Conservation (phyloP, 2,113 vertebrate genomes). For the Mormyrus iriodes region DNA sequence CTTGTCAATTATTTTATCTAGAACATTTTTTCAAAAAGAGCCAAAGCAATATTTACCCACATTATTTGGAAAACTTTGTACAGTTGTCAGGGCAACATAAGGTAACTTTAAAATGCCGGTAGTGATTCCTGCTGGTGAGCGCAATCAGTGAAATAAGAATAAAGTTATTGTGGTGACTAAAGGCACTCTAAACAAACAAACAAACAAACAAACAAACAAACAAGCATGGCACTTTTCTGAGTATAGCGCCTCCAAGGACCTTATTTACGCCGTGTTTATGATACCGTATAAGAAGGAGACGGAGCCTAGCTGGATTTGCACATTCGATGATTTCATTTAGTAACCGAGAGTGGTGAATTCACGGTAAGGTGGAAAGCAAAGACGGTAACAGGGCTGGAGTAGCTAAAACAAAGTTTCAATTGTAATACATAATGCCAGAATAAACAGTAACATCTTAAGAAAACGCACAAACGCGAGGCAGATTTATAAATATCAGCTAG, state of each 20-base stretch:
- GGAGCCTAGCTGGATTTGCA: neutral
- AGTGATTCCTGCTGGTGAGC: neutral
- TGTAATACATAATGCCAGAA: neutral
- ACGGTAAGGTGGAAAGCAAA: neutral
- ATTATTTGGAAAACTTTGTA: no score
- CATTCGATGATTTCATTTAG: neutral
- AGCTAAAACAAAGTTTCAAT: neutral
- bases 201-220: neutral
- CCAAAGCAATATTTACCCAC: neutral
- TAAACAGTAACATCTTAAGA: neutral
- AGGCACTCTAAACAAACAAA: neutral
- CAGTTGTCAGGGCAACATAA: neutral
- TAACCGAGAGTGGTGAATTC: neutral
- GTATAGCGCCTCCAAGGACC: neutral
- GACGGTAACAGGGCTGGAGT: neutral
- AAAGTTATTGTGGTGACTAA: neutral
- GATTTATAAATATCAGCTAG: neutral
- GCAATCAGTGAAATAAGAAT: neutral
- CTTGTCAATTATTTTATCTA: neutral
- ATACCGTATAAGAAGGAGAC: neutral
- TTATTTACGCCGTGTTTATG: neutral
- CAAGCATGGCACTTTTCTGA: neutral
- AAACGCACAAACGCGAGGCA: neutral
- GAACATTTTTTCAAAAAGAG: neutral
- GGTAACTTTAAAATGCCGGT: neutral